Conservation (phyloP, 2,113 vertebrate genomes). For the Lota lota region DNA sequence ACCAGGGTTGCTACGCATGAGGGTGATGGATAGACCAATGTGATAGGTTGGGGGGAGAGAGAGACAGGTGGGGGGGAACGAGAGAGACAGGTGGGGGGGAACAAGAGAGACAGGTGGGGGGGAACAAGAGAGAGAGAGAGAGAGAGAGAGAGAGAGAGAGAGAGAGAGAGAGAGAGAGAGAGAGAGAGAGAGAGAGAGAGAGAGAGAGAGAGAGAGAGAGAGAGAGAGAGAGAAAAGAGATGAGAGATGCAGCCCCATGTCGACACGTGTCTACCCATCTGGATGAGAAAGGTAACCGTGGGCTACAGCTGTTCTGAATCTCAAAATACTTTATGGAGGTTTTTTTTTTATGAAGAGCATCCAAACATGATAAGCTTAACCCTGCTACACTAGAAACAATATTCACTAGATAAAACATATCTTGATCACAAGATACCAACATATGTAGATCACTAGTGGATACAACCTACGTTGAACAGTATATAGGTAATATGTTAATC, state of each 20-base stretch:
- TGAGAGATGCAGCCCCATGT: neutral
- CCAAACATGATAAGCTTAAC: no score
- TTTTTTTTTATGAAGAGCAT: no score
- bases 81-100: neutral
- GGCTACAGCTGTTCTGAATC: slow-evolving; percentile 26
- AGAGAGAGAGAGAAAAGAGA: slow-evolving; percentile 4
- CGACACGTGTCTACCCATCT: slow-evolving; percentile 23
- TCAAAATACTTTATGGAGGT: slow-evolving; percentile 23
- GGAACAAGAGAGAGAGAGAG: neutral
- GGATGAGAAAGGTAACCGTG: slow-evolving; percentile 29
- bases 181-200: slow-evolving; percentile 7
- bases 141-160: slow-evolving; percentile 9
- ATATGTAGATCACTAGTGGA: no score
- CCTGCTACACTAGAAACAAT: no score
- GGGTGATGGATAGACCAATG: no score
- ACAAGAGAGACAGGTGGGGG: neutral
- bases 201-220: slow-evolving; percentile 6
- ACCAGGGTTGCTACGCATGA: no score
- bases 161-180: slow-evolving; percentile 24
- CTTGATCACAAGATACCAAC: no score
- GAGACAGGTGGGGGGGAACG: neutral
- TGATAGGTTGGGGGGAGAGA: neutral
- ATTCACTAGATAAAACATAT: no score
- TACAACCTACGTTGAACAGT: no score
- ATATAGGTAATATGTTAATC: no score